Base-by-base conservation (phyloP, 2,888 invertebrate species). In the Drosophila falleni region DNA sequence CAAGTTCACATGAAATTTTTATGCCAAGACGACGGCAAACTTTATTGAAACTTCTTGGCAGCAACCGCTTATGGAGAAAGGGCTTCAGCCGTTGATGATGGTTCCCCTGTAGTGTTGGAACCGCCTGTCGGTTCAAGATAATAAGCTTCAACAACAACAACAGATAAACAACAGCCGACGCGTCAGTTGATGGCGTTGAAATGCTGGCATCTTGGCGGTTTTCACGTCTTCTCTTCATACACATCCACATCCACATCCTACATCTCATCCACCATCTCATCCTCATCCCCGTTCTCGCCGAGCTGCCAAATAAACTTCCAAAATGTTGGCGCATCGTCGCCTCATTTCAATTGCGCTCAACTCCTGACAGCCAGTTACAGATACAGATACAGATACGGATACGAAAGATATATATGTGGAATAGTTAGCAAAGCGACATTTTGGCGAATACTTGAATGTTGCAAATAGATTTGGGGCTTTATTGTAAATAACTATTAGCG, bases 271-370 rank as follows among this genome's bases (percentile, higher is more conserved):
- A n/a, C n/a, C n/a, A n/a, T n/a, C 62, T n/a, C 23, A 19, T 37
- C 23, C 16, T 58, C 41, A 58, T n/a, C 15, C 62, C 8, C 31
- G 19, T 37, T 23, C 16, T 58, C 41, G 60, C 63, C 73, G 50
- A 71, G 65, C 75, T 84, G 84, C 80, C 84, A 87, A 87, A 84
- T 84, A 84, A 87, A 84, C 85, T 85, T 84, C 85, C 80, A 85
- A 85, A 86, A 76, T 74, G 84, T 85, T 87, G 73, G 80, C 82
- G 80, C 82, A 73, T 87, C 87, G 67, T 81, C 87, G 83, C 83
- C 81, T 87, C 69, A 50, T 62, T 78, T 71, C 77, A 81, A 73
- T 74, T 81, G 68, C 50, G 67, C 62, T 63, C 60, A 56, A 60
- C 41, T 63, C 59, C 62, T 80, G 82, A 77, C 82, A 81, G 82